Base-by-base conservation (phyloP, 92 coral and sea anemone species). In the Siderastrea siderea region DNA sequence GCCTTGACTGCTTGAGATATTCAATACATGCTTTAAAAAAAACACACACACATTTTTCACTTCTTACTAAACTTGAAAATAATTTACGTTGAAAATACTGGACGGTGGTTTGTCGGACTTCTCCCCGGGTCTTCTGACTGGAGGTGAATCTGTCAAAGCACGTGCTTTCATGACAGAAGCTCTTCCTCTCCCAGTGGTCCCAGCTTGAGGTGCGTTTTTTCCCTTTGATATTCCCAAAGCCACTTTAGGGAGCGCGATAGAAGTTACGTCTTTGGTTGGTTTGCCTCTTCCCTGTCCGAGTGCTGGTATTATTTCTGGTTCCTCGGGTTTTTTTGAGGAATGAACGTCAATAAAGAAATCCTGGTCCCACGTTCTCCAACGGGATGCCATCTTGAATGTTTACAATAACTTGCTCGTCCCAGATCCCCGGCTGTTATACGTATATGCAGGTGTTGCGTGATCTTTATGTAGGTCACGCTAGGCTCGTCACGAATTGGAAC, bases 311-410 rank as follows among this genome's bases (percentile, higher is more conserved):
- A 87, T 50, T 76, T 91, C 94, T 51, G 85, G 80, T 71, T 91
- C 92, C n/a, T 91, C 94, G 9, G 89, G 92, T 71, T 50, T 61
- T 75, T 83, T 80, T 16, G 92, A 87, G 49, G 90, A 68, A 62
- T 81, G 90, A 12, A 79, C 84, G 58, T 91, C 94, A 49, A 77
- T 91, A 52, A 87, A 91, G 50, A 47, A 87, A 19, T 91, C 94
- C 14, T 53, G n/a, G n/a, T 91, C 94, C 94, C 94, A 87, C 1
- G 94, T 91, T 55, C 91, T 70, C 91, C 94, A 91, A 2, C 91
- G 77, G 43, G 94, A 87, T 8, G 92, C 94, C 88, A 85, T 78
- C 45, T 55, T 82, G 61, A 79, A 62, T 62, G 83, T 79, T 79
- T 79, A 79, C 71, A 64, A 77, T 16, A 59, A 17, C 38, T 16